These are phyloP conservation scores for Drosophila nigricruria DNA, from an alignment of 2,888 invertebrate species.

Conservation along the genomic window DNA sequence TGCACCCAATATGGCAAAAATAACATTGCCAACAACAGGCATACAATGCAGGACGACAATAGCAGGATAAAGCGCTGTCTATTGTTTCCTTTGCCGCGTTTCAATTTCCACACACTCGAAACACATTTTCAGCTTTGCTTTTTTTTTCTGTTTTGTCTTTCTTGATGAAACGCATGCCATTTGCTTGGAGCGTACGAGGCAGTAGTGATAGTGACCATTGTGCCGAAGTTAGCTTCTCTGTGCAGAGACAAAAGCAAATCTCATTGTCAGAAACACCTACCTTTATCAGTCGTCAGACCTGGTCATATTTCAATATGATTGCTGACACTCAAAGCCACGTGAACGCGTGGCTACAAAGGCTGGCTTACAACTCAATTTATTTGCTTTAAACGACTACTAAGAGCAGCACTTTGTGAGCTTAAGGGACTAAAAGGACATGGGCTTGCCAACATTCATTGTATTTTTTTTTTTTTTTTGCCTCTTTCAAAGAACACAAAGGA, in stretches of 20 bases:
- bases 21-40: not conserved
- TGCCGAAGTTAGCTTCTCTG: not conserved
- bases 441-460: slow-evolving; percentile 43
- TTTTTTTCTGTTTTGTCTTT: slow-evolving; percentile 15
- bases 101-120: slow-evolving; percentile 56
- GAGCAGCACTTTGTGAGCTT: slow-evolving; percentile 50
- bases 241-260: slow-evolving; percentile 9
- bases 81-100: slow-evolving; percentile 67
- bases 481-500: slow-evolving; percentile 15
- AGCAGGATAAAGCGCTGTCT: slow-evolving; percentile 32
- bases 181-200: slow-evolving; percentile 50
- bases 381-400: slow-evolving; percentile 45
- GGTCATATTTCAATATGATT: slow-evolving; percentile 74
- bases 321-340: slow-evolving; percentile 69
- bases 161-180: slow-evolving; percentile 60
- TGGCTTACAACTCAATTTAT: slow-evolving; percentile 74
- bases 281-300: slow-evolving; percentile 28
- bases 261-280: slow-evolving; percentile 34
- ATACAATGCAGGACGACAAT: slow-evolving; percentile 15
- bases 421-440: slow-evolving; percentile 10
- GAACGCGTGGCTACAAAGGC: slow-evolving; percentile 53
- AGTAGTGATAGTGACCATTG: slow-evolving; percentile 39
- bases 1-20: slow-evolving; percentile 20
- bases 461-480: slow-evolving; percentile 10
- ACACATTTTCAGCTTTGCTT: not conserved